phyloP scores from a whole-genome alignment of 2,888 invertebrate species.

The Eudasyphora cyanicolor region DNA sequence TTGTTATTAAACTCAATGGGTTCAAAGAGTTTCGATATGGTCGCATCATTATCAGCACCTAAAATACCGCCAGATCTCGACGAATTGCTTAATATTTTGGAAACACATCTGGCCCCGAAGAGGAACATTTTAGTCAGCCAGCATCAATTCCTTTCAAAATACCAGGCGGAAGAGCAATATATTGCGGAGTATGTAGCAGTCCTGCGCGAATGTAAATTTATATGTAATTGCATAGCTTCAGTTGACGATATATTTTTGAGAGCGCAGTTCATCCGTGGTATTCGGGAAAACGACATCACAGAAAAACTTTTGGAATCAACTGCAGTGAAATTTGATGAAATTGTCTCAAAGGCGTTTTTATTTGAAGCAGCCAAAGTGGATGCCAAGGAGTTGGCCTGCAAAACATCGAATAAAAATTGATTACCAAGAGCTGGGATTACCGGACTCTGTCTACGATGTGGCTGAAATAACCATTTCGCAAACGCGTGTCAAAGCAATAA shows the following conservation, averaged over 20 bases:
- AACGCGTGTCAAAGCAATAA: no score
- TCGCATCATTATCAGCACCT: not conserved
- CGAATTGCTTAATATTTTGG: no score
- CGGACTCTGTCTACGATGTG: constrained; percentile 39
- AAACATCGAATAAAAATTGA: not conserved
- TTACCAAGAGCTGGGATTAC: constrained; percentile 7
- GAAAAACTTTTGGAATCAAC: constrained; percentile 31
- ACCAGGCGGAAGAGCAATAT: constrained; percentile 9
- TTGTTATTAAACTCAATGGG: constrained; percentile 44
- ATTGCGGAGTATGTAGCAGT: constrained; percentile 15
- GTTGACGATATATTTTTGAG: no score
- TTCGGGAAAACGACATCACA: constrained; percentile 28
- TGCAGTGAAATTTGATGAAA: not conserved
- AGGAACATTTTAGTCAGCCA: no score
- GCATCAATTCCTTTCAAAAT: no score
- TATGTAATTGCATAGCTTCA: no score
- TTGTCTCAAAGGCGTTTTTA: constrained; percentile 24
- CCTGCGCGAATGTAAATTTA: no score
- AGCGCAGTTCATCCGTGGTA: constrained; percentile 15
- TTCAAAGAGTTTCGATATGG: constrained; percentile 30
- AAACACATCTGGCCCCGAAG: no score
- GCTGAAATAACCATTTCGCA: no score
- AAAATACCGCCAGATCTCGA: constrained; percentile 19
- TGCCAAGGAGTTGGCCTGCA: not conserved
- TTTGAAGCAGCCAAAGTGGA: constrained; percentile 46